Percentiles rank a stretch among this genome's conserved stretches.
Evolutionary conservation across 2,797 vertebrate genomes (phyloP).

Genomic region (Alca torda): DNA sequence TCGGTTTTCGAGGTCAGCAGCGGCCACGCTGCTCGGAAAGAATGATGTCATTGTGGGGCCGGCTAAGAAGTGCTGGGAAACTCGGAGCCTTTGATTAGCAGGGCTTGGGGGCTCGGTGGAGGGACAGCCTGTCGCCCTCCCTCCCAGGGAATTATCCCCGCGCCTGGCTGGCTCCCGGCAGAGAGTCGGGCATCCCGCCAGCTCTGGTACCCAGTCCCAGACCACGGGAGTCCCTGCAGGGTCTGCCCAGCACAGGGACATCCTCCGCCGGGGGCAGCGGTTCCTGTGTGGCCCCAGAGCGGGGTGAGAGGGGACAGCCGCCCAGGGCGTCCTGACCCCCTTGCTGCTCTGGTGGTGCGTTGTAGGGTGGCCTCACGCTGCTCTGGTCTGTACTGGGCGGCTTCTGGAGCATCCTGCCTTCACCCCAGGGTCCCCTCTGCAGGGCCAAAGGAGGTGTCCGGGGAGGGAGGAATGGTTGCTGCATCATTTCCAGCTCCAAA

Average conservation of each 20-base stretch:
- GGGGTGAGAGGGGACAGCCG: not conserved
- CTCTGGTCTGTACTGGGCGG: not conserved
- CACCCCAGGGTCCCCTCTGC: not conserved
- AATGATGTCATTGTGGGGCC: slow-evolving; percentile 46
- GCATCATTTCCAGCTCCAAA: not conserved
- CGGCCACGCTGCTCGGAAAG: slow-evolving; percentile 3
- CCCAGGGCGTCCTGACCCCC: not conserved
- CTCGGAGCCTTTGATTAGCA: slow-evolving; percentile 1
- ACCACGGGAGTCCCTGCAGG: accelerated
- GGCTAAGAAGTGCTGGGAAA: slow-evolving; percentile 14
- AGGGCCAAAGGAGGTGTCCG: not conserved
- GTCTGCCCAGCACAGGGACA: not conserved
- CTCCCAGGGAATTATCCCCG: not conserved
- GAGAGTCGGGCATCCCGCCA: not conserved
- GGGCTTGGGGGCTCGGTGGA: not conserved
- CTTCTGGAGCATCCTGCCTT: not conserved
- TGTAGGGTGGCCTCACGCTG: not conserved
- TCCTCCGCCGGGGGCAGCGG: not conserved
- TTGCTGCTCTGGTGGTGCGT: not conserved
- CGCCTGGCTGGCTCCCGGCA: accelerated
- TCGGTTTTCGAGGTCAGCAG: slow-evolving; percentile 32
- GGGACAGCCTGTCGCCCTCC: not conserved
- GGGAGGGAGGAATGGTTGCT: accelerated
- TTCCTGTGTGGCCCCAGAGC: not conserved
- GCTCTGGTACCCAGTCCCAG: not conserved